Evolutionary conservation across 1,140 invertebrate genomes (phyloP).

Genomic region (Drosophila equinoxialis): DNA sequence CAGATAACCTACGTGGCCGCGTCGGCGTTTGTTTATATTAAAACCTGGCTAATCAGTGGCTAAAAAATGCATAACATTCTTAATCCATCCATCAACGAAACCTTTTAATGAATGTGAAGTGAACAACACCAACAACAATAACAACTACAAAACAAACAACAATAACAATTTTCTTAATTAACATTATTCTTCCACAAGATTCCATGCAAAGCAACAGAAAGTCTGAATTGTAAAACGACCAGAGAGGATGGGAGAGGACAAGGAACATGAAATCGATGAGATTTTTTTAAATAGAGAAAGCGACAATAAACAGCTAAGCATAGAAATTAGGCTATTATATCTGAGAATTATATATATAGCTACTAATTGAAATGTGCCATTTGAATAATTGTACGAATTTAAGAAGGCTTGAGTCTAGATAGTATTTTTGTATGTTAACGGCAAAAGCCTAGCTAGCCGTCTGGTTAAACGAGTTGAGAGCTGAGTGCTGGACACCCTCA

Average conservation of each 20-base stretch:
- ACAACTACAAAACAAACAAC: constrained; percentile 1
- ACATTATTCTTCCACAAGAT: constrained; percentile 39
- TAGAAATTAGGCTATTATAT: constrained; percentile 13
- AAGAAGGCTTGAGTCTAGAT: constrained; percentile 22
- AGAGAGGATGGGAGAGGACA: constrained; percentile 25
- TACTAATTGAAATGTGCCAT: constrained; percentile 20
- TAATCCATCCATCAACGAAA: neutral
- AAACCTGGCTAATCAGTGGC: constrained; percentile 68
- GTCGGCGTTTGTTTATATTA: constrained; percentile 64
- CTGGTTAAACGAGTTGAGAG: constrained; percentile 38
- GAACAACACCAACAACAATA: constrained; percentile 9
- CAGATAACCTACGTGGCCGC: constrained; percentile 59
- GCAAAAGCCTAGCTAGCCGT: constrained; percentile 3
- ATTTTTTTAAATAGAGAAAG: neutral
- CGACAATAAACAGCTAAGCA: constrained; percentile 43
- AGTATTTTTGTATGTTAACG: constrained; percentile 29
- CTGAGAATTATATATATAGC: neutral
- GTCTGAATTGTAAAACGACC: constrained; percentile 48
- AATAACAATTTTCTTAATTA: constrained; percentile 17
- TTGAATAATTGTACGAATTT: constrained; percentile 52
- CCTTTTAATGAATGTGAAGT: neutral
- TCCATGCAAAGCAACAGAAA: constrained; percentile 62
- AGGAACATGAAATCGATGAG: neutral
- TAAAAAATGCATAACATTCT: constrained; percentile 29
- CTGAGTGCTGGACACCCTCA: constrained; percentile 63